Conservation (phyloP, 2,888 invertebrate genomes). For the Eupithecia pulchellata region DNA sequence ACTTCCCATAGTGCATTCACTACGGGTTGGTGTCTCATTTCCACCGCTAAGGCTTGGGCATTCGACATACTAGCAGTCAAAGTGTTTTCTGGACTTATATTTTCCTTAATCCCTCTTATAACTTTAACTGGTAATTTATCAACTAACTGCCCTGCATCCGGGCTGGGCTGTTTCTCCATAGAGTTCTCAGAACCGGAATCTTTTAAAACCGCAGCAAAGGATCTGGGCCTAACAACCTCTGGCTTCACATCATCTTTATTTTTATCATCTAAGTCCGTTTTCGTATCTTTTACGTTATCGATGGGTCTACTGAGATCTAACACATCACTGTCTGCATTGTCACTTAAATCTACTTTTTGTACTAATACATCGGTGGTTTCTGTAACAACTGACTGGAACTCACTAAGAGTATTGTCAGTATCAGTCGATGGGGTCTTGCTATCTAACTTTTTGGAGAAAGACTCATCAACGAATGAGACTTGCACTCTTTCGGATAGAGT, state of each 20-base stretch:
- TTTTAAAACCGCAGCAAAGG: conserved; percentile 78
- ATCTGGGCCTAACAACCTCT: conserved; percentile 68
- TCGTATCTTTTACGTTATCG: conserved; percentile 64
- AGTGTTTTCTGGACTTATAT: conserved; percentile 87
- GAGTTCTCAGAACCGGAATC: conserved; percentile 77
- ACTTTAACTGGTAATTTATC: conserved; percentile 84
- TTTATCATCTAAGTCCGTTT: conserved; percentile 41
- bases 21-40: conserved; percentile 62
- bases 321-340: conserved; percentile 66
- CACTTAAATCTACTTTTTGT: conserved; percentile 83
- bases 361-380: conserved; percentile 82
- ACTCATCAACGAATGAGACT: conserved; percentile 78
- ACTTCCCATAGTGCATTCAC: conserved; percentile 62
- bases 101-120: conserved; percentile 86
- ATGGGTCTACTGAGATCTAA: conserved; percentile 77
- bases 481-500: conserved; percentile 79
- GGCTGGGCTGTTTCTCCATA: conserved; percentile 72
- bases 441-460: conserved; percentile 77
- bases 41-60: conserved; percentile 70
- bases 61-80: conserved; percentile 75
- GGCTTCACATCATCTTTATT: conserved; percentile 49
- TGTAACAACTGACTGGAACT: conserved; percentile 80
- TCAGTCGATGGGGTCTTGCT: conserved; percentile 81
- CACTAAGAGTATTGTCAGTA: conserved; percentile 78
- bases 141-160: conserved; percentile 71